These are phyloP conservation scores for Denticeps clupeoides DNA, from an alignment of 2,797 vertebrate genomes.

Conservation along the genomic window DNA sequence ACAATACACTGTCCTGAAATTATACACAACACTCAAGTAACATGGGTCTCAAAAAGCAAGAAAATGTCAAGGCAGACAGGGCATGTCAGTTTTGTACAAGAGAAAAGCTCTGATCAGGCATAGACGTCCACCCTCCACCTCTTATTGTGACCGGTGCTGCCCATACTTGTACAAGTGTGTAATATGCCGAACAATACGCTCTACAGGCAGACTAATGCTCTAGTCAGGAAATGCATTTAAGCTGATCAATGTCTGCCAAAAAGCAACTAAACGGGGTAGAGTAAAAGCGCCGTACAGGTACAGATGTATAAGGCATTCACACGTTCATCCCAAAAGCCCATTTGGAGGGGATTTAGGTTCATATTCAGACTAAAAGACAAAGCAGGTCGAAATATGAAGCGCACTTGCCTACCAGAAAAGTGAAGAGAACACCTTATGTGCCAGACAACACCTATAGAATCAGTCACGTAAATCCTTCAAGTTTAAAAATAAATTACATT, in stretches of 20 bases:
- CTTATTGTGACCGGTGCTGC: slow-evolving; percentile 22
- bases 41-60: slow-evolving; percentile 24
- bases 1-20: too few species aligned
- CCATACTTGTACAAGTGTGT: slow-evolving; percentile 27
- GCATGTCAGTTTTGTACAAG: slow-evolving; percentile 10
- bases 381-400: too few species aligned
- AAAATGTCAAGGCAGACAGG: slow-evolving; percentile 26
- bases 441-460: too few species aligned
- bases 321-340: too few species aligned
- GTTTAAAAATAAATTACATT: too few species aligned
- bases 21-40: too few species aligned
- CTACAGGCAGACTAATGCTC: slow-evolving; percentile 34
- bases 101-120: slow-evolving; percentile 15
- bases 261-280: slow-evolving; percentile 31
- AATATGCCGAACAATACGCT: slow-evolving; percentile 42
- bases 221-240: slow-evolving; percentile 57
- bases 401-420: too few species aligned
- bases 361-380: too few species aligned
- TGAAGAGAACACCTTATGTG: too few species aligned
- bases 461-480: too few species aligned
- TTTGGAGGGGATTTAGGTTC: too few species aligned
- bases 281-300: slow-evolving; percentile 21
- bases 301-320: too few species aligned
- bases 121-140: slow-evolving; percentile 18
- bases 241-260: slow-evolving; percentile 52